Percentiles rank a stretch among this genome's conserved stretches.
Conservation (phyloP, 2,113 vertebrate species). For the Oncorhynchus nerka region DNA sequence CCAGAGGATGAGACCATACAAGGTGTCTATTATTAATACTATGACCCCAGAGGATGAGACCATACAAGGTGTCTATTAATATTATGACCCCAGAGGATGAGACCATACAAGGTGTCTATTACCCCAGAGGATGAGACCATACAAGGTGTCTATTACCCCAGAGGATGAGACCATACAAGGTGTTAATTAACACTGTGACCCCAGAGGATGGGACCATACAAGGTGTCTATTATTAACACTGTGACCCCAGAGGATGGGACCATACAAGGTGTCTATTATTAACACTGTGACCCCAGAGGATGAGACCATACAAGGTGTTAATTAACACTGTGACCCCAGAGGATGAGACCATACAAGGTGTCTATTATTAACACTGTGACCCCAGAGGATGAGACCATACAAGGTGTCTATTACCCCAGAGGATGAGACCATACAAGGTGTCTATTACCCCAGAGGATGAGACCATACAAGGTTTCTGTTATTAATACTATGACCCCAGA, state of each 20-base stretch:
- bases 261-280: not conserved
- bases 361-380: constrained; percentile 78
- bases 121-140: too few species aligned
- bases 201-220: constrained; percentile 93
- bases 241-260: too few species aligned
- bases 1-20: too few species aligned
- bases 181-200: constrained; percentile 84
- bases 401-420: constrained; percentile 81
- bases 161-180: not conserved
- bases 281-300: constrained; percentile 91
- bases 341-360: not conserved
- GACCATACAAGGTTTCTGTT: too few species aligned
- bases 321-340: not conserved
- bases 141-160: not conserved
- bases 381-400: constrained; percentile 92
- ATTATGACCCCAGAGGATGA: too few species aligned
- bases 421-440: constrained; percentile 90
- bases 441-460: not conserved
- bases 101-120: too few species aligned
- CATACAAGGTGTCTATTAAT: constrained; percentile 77
- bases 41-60: constrained; percentile 94
- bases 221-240: constrained; percentile 50
- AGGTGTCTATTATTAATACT: constrained; percentile 61
- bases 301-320: constrained; percentile 87
- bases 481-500: not conserved